Percentiles rank a stretch among this genome's conserved stretches.
Evolutionary conservation across 2,113 vertebrate genomes (phyloP).

Genomic region (Carollia perspicillata): DNA sequence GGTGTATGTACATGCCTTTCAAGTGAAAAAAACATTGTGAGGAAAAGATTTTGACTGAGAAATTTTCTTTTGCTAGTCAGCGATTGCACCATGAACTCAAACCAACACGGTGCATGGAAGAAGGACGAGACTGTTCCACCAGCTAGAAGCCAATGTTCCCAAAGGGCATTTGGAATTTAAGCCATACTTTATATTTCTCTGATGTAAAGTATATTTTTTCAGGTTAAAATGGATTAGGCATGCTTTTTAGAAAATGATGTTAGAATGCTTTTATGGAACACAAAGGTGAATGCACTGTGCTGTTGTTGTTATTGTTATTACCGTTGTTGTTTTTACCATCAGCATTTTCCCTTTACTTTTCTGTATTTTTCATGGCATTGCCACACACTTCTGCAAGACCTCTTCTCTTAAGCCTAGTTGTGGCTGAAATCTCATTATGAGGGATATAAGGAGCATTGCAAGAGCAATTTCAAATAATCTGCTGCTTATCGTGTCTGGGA

Average conservation of each 20-base stretch:
- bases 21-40: background rate
- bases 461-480: constrained; percentile 11
- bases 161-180: constrained; percentile 10
- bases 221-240: constrained; percentile 42
- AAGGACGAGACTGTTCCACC: background rate
- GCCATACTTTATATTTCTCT: background rate
- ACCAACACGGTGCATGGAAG: background rate
- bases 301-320: background rate
- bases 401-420: constrained; percentile 34
- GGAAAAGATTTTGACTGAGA: background rate
- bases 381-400: background rate
- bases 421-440: background rate
- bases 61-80: background rate
- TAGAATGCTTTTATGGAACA: constrained; percentile 14
- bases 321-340: background rate
- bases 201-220: constrained; percentile 2
- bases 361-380: background rate
- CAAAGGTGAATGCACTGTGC: background rate
- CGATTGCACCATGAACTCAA: background rate
- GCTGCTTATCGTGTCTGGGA: background rate
- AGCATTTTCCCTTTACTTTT: background rate
- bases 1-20: background rate
- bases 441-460: background rate
- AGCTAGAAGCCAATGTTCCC: background rate
- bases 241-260: constrained; percentile 36